These are phyloP conservation scores for Paramacrobiotus metropolitanus DNA, from an alignment of 1,140 invertebrate species.

Conservation along the genomic window DNA sequence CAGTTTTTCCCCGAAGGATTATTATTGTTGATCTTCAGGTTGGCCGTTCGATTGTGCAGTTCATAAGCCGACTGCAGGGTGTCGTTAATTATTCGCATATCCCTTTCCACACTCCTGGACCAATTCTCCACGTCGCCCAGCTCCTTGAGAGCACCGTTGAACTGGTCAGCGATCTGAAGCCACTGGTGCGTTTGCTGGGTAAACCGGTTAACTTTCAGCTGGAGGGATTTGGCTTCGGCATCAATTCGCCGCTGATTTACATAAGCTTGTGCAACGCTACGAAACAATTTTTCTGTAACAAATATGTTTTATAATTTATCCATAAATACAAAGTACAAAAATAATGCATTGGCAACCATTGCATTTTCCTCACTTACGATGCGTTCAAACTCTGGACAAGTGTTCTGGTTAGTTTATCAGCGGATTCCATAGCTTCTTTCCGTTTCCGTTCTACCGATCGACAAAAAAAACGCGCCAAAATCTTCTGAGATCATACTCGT, in stretches of 20 bases:
- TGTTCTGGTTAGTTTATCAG: conserved; percentile 70
- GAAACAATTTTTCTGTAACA: background rate
- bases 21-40: background rate
- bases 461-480: no score
- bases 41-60: background rate
- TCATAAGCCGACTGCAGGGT: background rate
- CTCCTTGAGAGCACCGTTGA: conserved; percentile 87
- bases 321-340: background rate
- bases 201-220: conserved; percentile 75
- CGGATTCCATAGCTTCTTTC: conserved; percentile 72
- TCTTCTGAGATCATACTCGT: no score
- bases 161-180: conserved; percentile 74
- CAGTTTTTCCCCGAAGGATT: no score
- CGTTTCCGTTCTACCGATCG: conserved; percentile 57
- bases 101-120: conserved; percentile 83
- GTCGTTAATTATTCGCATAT: conserved; percentile 42
- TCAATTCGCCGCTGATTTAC: conserved; percentile 90
- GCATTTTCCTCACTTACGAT: conserved; percentile 37
- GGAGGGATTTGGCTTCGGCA: conserved; percentile 85
- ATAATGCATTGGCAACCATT: conserved; percentile 3
- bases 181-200: conserved; percentile 88
- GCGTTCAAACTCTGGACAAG: conserved; percentile 91
- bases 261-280: conserved; percentile 81
- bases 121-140: conserved; percentile 96
- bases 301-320: conserved; percentile 5